Evolutionary conservation across 1,140 invertebrate genomes (phyloP).

Genomic region (Drosophila rhopaloa): DNA sequence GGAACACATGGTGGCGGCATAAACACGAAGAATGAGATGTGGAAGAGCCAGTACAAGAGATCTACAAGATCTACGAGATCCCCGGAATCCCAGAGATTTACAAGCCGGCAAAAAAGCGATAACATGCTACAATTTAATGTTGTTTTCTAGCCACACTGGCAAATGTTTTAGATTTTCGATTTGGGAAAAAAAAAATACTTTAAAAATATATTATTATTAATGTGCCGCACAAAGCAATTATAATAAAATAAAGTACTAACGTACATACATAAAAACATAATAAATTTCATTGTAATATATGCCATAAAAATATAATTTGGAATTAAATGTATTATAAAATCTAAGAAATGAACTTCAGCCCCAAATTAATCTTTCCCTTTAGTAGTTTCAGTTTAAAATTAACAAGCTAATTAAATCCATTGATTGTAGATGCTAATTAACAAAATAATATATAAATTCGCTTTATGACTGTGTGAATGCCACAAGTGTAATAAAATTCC

Average conservation of each 20-base stretch:
- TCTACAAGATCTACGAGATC: slow-evolving; percentile 7
- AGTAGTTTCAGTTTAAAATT: neutral
- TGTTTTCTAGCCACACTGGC: too few relatives aligned
- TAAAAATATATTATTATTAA: too few relatives aligned
- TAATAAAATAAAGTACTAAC: too few relatives aligned
- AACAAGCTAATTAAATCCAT: neutral
- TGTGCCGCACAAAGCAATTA: too few relatives aligned
- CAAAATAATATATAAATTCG: neutral
- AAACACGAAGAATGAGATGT: neutral
- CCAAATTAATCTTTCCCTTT: too few relatives aligned
- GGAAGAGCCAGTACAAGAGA: neutral
- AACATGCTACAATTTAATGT: too few relatives aligned
- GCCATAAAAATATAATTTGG: too few relatives aligned
- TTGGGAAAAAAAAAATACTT: too few relatives aligned
- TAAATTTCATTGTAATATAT: too few relatives aligned
- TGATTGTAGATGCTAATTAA: neutral
- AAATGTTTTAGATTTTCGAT: neutral
- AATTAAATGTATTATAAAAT: too few relatives aligned
- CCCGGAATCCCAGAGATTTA: neutral
- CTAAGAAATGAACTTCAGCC: too few relatives aligned
- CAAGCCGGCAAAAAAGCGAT: neutral
- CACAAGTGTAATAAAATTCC: slow-evolving; percentile 5
- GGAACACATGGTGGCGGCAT: slow-evolving; percentile 40
- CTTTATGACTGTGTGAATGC: slow-evolving; percentile 3
- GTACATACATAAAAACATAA: too few relatives aligned